Evolutionary conservation across 2,797 vertebrate genomes (phyloP).

Genomic region (Paguma larvata): DNA sequence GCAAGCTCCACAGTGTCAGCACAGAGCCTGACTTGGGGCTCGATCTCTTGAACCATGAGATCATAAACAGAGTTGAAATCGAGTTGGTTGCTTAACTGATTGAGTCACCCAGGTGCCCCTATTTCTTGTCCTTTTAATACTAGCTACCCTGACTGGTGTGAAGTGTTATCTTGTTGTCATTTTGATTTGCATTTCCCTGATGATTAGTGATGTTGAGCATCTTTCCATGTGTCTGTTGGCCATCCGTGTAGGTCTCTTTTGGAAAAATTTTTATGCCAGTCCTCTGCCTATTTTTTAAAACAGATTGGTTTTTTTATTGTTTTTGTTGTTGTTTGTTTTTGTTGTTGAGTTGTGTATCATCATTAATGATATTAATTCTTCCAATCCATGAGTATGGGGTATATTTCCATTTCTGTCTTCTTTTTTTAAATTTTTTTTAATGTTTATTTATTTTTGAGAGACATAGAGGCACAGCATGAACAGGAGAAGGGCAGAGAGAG

Average conservation of each 20-base stretch:
- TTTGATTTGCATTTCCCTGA: neutral
- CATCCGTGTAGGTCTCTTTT: neutral
- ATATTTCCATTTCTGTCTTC: neutral
- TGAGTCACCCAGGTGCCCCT: no score
- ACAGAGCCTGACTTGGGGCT: no score
- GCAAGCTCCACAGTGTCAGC: no score
- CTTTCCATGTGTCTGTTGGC: neutral
- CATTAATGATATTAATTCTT: neutral
- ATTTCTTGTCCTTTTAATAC: neutral
- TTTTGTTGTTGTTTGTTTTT: neutral
- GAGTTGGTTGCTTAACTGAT: no score
- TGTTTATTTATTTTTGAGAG: no score
- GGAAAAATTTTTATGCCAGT: neutral
- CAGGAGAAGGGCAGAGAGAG: no score
- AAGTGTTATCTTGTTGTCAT: neutral
- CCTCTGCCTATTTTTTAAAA: neutral
- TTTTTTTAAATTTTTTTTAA: no score
- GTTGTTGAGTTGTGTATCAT: neutral
- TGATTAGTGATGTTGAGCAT: neutral
- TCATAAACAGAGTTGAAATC: no score
- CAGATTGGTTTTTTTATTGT: neutral
- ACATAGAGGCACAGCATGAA: no score
- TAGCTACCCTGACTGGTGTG: neutral
- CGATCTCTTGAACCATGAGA: no score
- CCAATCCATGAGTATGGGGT: neutral